Evolutionary conservation across 2,113 vertebrate genomes (phyloP), one percentile per base, ranked within the genome.

Genomic region (Capra hircus): DNA sequence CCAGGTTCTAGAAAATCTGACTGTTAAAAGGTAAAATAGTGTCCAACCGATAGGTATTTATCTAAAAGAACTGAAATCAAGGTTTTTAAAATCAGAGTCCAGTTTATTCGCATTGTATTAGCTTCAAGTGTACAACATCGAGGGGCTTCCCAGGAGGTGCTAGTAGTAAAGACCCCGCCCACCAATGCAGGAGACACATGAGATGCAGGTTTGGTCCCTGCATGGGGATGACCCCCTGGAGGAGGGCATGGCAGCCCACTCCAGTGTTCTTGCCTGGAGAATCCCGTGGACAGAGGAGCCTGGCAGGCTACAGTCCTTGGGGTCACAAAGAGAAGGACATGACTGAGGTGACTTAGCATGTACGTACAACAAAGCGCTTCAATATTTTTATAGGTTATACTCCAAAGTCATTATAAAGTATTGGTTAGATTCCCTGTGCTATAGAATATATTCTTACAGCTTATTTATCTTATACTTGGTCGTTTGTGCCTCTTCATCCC

Each of bases 331-430:
- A 71, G 64, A 36, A 23, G 19, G n/a, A 23, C n/a, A 36, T 0
- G 9, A 21, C 64, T 71, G n/a, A 71, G 19, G 36, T 12, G 64
- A 36, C 64, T 71, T 11, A 36, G 64, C 64, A 36, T 1, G 4
- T 5, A 1, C 6, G 28, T 50, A 21, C 78, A 81, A 50, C 45
- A 50, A 0, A 33, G 77, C 2, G 0, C 2, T 5, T 48, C 27
- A 30, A 0, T 80, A 48, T 48, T 17, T 30, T 30, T 80, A 5
- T 48, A 80, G 14, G 27, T 80, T 80, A 48, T 10, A 30, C 43
- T 1, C 77, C 12, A 17, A 33, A 21, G 28, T 50, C 21, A 50
- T 21, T 28, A 50, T 21, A 3, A 50, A 50, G 14, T 48, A 30
- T 50, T 21, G 28, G 27, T 9, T 33, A 81, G 12, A 21, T 0